These are phyloP conservation scores for Rhinolophus sinicus DNA, from an alignment of 2,113 vertebrate species.

Conservation along the genomic window DNA sequence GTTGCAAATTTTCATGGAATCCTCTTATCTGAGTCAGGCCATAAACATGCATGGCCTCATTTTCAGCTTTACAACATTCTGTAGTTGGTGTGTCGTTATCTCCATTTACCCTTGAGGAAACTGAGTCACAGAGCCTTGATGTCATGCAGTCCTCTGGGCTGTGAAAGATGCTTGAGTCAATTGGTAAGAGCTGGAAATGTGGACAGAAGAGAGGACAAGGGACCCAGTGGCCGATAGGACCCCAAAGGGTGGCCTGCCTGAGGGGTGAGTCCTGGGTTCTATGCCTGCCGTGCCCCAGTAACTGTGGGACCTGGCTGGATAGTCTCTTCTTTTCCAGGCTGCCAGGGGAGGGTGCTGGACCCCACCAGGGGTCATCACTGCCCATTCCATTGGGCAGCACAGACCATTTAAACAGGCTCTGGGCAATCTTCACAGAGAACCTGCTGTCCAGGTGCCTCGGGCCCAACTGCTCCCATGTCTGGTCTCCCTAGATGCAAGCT, in stretches of 20 bases:
- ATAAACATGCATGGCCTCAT: accelerated
- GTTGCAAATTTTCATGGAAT: background rate
- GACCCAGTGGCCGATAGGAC: background rate
- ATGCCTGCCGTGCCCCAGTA: background rate
- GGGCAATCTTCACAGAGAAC: background rate
- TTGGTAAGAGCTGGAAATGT: background rate
- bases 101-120: background rate
- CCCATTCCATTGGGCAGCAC: slow-evolving; percentile 83
- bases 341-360: slow-evolving; percentile 88
- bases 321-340: slow-evolving; percentile 67
- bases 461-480: accelerated
- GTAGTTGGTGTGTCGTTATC: too few species aligned
- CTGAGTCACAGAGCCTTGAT: background rate
- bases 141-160: background rate
- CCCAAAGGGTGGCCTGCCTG: too few species aligned
- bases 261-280: background rate
- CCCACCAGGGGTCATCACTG: slow-evolving; percentile 84
- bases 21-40: background rate
- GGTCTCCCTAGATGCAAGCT: accelerated
- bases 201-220: background rate
- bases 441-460: background rate
- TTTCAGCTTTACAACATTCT: background rate
- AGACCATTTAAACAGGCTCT: slow-evolving; percentile 78
- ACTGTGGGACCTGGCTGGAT: background rate
- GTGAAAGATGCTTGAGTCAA: background rate